Percentiles rank a stretch among this genome's conserved stretches.
Evolutionary conservation across 1,140 invertebrate species (phyloP).

Genomic region (Macrostomum lignano): DNA sequence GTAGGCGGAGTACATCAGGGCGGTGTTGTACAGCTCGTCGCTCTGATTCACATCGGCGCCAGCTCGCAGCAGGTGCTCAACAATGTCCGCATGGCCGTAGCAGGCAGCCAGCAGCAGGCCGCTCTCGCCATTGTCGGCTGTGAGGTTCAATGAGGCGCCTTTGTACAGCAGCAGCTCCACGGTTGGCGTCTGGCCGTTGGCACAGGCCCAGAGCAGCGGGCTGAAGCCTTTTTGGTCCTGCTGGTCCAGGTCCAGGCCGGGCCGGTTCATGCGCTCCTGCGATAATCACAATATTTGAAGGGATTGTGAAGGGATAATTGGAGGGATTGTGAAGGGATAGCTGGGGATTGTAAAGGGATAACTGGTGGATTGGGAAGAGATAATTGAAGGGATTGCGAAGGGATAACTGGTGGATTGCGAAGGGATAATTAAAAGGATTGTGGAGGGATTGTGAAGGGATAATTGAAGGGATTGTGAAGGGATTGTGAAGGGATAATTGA

Average conservation of each 20-base stretch:
- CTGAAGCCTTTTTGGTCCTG: conserved; percentile 37
- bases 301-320: too few relatives aligned
- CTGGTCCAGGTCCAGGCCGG: neutral
- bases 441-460: too few relatives aligned
- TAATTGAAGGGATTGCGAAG: too few relatives aligned
- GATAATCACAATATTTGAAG: too few relatives aligned
- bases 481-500: too few relatives aligned
- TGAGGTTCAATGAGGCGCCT: conserved; percentile 41
- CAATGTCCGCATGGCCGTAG: conserved; percentile 54
- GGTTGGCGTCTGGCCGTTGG: conserved; percentile 48
- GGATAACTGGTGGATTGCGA: too few relatives aligned
- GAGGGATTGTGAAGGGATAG: too few relatives aligned
- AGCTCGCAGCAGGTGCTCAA: conserved; percentile 43
- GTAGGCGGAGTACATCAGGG: conserved; percentile 56
- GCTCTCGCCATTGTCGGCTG: conserved; percentile 31
- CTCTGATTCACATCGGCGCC: conserved; percentile 44
- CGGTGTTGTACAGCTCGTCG: conserved; percentile 59
- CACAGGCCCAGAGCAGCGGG: conserved; percentile 54
- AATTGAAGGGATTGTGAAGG: too few relatives aligned
- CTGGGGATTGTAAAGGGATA: too few relatives aligned
- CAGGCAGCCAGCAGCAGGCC: conserved; percentile 34
- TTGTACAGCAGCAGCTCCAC: conserved; percentile 34
- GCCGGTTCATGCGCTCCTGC: too few relatives aligned
- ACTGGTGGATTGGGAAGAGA: too few relatives aligned
- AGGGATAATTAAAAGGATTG: too few relatives aligned